Conservation (phyloP, 2,797 vertebrate species). For the Periophthalmus magnuspinnatus region DNA sequence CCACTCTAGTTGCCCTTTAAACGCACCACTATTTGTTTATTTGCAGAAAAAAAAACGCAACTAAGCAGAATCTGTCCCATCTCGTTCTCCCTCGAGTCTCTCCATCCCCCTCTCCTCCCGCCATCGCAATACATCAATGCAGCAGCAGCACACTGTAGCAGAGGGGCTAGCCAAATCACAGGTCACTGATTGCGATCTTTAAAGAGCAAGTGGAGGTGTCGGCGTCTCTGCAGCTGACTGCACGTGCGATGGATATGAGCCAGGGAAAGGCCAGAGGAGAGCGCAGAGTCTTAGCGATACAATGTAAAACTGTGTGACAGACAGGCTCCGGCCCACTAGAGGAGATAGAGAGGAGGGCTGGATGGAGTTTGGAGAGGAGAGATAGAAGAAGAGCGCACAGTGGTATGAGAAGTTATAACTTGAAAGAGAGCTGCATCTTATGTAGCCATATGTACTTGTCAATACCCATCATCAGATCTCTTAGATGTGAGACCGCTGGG, state of each 20-base stretch:
- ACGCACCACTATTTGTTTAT: constrained; percentile 69
- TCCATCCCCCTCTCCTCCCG: constrained; percentile 38
- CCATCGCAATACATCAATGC: constrained; percentile 57
- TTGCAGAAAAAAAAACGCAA: constrained; percentile 39
- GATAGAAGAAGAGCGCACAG: neutral
- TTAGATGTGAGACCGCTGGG: too few species aligned
- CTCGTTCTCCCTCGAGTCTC: constrained; percentile 22
- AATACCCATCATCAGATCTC: too few species aligned
- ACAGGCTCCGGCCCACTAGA: neutral
- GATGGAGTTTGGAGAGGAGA: neutral
- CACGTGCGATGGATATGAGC: constrained; percentile 63
- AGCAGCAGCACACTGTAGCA: constrained; percentile 57
- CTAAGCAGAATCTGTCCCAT: constrained; percentile 48
- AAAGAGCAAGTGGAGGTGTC: constrained; percentile 70
- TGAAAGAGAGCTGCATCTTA: too few species aligned
- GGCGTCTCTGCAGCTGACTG: constrained; percentile 60
- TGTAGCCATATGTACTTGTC: too few species aligned
- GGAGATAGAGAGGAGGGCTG: neutral
- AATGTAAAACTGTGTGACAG: constrained; percentile 29
- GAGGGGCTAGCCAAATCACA: constrained; percentile 69
- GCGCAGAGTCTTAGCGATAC: constrained; percentile 17
- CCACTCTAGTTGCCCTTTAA: constrained; percentile 33
- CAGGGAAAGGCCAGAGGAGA: constrained; percentile 31
- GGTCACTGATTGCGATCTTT: constrained; percentile 77
- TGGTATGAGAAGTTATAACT: too few species aligned